Evolutionary conservation across 1,140 invertebrate genomes (phyloP).

Genomic region (Adoxophyes honmai): DNA sequence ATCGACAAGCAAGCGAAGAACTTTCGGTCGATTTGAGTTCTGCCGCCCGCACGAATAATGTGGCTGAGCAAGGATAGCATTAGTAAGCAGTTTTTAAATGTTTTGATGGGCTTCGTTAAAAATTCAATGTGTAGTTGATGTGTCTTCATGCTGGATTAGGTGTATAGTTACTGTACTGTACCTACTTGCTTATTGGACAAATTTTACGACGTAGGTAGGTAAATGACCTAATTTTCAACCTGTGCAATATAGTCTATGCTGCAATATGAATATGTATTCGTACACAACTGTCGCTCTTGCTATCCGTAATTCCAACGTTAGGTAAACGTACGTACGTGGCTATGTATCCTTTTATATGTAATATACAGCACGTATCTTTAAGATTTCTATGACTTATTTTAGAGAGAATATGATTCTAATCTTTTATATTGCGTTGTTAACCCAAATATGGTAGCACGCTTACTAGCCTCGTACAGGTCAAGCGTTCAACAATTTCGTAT

Average conservation of each 20-base stretch:
- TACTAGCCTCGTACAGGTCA: neutral
- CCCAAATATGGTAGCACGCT: constrained; percentile 26
- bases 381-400: constrained; percentile 39
- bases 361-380: constrained; percentile 14
- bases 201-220: constrained; percentile 6
- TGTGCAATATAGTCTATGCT: constrained; percentile 28
- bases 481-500: neutral
- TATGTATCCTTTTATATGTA: constrained; percentile 7
- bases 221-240: constrained; percentile 5
- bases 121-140: constrained; percentile 11
- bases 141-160: constrained; percentile 2
- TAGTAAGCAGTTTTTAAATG: constrained; percentile 19
- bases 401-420: constrained; percentile 51
- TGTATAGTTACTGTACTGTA: constrained; percentile 6
- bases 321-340: constrained; percentile 6
- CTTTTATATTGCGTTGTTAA: constrained; percentile 47
- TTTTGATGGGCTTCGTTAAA: constrained; percentile 13
- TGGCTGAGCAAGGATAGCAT: neutral
- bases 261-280: constrained; percentile 17
- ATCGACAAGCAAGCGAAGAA: neutral
- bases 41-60: neutral
- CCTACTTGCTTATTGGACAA: constrained; percentile 10
- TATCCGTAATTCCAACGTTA: neutral
- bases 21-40: neutral
- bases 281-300: neutral